A percentile compares a stretch with the other conserved stretches of the same genome.
Evolutionary conservation across 2,888 invertebrate genomes (phyloP).

Genomic region (Tinea pellionella): DNA sequence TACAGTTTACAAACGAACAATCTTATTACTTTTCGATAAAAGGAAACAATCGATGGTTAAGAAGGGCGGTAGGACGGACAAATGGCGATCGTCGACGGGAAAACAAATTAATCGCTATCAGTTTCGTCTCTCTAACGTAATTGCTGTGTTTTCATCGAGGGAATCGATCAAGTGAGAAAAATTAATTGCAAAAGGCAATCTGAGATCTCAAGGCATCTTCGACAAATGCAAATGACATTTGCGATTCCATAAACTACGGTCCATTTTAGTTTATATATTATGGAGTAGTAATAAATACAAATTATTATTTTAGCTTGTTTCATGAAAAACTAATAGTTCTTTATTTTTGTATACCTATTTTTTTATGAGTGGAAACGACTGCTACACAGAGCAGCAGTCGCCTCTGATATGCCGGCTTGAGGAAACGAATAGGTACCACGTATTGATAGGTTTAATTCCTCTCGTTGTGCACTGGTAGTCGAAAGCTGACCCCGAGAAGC

Average conservation of each 20-base stretch:
- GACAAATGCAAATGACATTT: background rate
- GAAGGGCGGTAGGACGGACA: background rate
- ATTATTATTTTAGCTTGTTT: too few relatives aligned
- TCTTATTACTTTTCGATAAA: slow-evolving; percentile 4
- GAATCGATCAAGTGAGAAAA: slow-evolving; percentile 60
- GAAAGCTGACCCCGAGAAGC: too few relatives aligned
- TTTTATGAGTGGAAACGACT: too few relatives aligned
- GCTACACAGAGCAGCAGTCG: too few relatives aligned
- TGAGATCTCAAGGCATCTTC: background rate
- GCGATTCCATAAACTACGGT: background rate
- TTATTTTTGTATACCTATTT: too few relatives aligned
- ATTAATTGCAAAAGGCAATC: slow-evolving; percentile 38
- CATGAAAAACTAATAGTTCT: too few relatives aligned
- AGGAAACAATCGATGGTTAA: background rate
- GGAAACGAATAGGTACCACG: too few relatives aligned
- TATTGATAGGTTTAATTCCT: too few relatives aligned
- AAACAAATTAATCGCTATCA: slow-evolving; percentile 67
- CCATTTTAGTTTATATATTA: too few relatives aligned
- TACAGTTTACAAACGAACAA: background rate
- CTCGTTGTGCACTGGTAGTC: too few relatives aligned
- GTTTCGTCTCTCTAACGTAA: slow-evolving; percentile 57
- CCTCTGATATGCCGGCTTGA: too few relatives aligned
- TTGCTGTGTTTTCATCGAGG: slow-evolving; percentile 55
- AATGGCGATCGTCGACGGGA: slow-evolving; percentile 34
- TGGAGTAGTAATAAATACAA: too few relatives aligned